phyloP scores from a whole-genome alignment of 2,888 invertebrate species.

The Amphipoea oculea region DNA sequence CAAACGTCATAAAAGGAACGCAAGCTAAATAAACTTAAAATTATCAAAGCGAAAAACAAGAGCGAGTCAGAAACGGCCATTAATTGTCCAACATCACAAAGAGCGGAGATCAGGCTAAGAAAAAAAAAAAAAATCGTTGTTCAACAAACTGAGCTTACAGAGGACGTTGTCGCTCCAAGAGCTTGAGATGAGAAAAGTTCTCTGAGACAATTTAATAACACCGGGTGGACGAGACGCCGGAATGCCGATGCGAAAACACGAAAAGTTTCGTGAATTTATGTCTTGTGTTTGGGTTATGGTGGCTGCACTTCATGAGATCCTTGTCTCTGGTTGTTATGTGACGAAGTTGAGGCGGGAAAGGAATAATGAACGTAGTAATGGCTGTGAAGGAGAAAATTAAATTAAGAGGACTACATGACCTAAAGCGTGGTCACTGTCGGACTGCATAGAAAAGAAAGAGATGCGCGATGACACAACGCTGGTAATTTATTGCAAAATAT shows the following conservation, averaged over 20 bases:
- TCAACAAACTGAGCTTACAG: slow-evolving; percentile 71
- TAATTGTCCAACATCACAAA: slow-evolving; percentile 64
- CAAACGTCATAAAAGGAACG: slow-evolving; percentile 24
- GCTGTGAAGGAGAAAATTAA: not conserved
- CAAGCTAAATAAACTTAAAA: slow-evolving; percentile 39
- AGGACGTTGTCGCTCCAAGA: slow-evolving; percentile 68
- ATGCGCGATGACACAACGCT: too few relatives aligned
- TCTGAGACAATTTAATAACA: slow-evolving; percentile 86
- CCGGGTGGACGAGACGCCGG: slow-evolving; percentile 74
- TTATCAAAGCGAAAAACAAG: slow-evolving; percentile 52
- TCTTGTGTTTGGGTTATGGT: slow-evolving; percentile 53
- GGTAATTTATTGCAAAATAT: too few relatives aligned
- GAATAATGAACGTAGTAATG: not conserved
- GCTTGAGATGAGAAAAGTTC: slow-evolving; percentile 86
- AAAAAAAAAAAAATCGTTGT: slow-evolving; percentile 67
- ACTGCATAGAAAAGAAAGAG: too few relatives aligned
- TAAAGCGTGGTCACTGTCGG: too few relatives aligned
- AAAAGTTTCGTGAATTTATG: slow-evolving; percentile 67
- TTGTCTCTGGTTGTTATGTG: slow-evolving; percentile 28
- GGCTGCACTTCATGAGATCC: slow-evolving; percentile 56
- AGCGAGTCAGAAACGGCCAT: slow-evolving; percentile 44
- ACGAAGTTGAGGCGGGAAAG: slow-evolving; percentile 22
- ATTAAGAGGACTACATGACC: too few relatives aligned
- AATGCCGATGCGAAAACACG: slow-evolving; percentile 74
- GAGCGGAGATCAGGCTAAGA: slow-evolving; percentile 68